Base-by-base conservation (phyloP, 2,888 invertebrate genomes). In the Spodoptera exigua region DNA sequence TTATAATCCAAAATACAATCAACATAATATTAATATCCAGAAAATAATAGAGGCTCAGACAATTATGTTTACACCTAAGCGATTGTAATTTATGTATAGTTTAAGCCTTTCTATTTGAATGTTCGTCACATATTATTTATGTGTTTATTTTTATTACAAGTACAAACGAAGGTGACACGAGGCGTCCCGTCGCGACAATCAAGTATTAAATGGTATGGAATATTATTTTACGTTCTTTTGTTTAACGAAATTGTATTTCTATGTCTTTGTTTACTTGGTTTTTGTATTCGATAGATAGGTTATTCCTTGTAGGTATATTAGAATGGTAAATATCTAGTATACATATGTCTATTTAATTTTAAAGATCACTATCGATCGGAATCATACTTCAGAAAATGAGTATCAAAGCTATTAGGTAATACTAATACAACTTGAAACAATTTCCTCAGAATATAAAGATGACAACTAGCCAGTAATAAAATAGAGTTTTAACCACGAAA, bases 91-190 rank as follows among this genome's bases (percentile, higher is more conserved):
- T 55, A 14, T 44, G 44, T 36, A 12, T 32, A 57, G 37, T 65
- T 40, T 35, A 39, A 40, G 12, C 36, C 21, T 44, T 55, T 52
- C 18, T 44, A 58, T 40, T 51, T 16, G 11, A 2, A 5, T 41
- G 16, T 44, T 9, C 9, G 47, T 36, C 40, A 32, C 10, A 47
- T 39, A 13, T 57, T 54, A 53, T 47, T 61, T 65, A 59, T 14
- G 18, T 18, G 21, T 43, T 14, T 61, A 61, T 54, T 72, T 66
- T 72, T 52, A 44, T 47, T 35, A 40, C 41, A 52, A 73, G 61
- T 52, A 39, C 56, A 45, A 52, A 59, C 17, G 12, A 73, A 57
- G 68, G 68, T 67, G 61, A 72, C 73, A 58, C 52, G 17, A 13
- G 16, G 51, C 10, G 40, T 43, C 47, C 34, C 11, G 48, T 49